Evolutionary conservation across 1,140 invertebrate species (phyloP).

Genomic region (Caenorhabditis briggsae): DNA sequence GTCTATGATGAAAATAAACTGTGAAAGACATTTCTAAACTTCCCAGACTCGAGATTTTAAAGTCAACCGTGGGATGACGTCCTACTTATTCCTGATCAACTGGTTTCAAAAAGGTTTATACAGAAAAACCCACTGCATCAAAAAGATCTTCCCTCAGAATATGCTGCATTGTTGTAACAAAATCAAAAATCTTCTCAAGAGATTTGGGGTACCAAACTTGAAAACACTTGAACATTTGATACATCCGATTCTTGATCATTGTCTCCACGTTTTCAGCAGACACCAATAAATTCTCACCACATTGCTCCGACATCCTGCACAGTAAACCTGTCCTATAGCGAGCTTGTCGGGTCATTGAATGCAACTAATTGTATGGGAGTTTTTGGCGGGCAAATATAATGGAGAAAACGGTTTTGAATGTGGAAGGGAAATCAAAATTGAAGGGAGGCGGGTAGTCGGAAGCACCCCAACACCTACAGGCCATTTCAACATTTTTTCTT

Average conservation of each 20-base stretch:
- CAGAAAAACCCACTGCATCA: too few species aligned
- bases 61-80: too few species aligned
- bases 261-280: not conserved
- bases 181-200: too few species aligned
- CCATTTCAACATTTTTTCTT: too few species aligned
- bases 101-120: too few species aligned
- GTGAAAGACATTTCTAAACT: too few species aligned
- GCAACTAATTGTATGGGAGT: slow-evolving; percentile 18
- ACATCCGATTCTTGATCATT: not conserved
- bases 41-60: too few species aligned
- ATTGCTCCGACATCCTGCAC: slow-evolving; percentile 1
- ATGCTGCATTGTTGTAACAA: too few species aligned
- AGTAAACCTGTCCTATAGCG: slow-evolving; percentile 1
- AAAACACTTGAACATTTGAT: slow-evolving; percentile 20
- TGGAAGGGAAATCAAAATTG: not conserved
- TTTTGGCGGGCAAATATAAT: not conserved
- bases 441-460: not conserved
- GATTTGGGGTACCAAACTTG: not conserved
- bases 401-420: slow-evolving; percentile 24
- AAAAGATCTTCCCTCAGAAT: too few species aligned
- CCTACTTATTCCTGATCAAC: too few species aligned
- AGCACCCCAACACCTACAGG: not conserved
- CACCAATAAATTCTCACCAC: too few species aligned
- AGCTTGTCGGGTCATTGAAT: slow-evolving; percentile 17
- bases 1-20: too few species aligned